phyloP scores from a whole-genome alignment of 2,113 vertebrate genomes.

The Pterocles burchelli region DNA sequence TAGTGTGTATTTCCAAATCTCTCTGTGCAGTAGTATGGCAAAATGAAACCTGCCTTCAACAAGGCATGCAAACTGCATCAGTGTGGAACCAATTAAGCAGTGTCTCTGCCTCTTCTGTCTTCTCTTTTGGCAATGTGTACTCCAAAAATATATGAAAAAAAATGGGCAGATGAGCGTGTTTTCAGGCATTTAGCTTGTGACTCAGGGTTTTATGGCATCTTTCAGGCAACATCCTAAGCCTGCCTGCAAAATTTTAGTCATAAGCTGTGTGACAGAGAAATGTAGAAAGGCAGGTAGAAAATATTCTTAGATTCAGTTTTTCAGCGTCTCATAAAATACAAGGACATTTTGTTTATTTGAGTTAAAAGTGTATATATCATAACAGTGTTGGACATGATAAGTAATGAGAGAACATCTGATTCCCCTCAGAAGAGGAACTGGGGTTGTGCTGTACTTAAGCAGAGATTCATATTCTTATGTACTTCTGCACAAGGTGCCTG shows the following conservation, averaged over 20 bases:
- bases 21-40: background rate
- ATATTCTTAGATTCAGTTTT: background rate
- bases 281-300: background rate
- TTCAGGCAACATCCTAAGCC: background rate
- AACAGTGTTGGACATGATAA: background rate
- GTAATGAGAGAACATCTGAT: background rate
- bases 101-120: background rate
- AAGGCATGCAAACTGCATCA: fast-evolving
- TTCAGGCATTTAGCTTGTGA: background rate
- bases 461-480: background rate
- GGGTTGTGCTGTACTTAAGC: background rate
- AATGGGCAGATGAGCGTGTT: background rate
- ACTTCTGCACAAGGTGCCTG: background rate
- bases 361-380: background rate
- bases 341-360: background rate
- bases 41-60: background rate
- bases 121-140: background rate
- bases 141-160: background rate
- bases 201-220: background rate
- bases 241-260: background rate
- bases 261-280: background rate
- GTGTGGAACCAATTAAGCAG: background rate
- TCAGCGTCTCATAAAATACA: background rate
- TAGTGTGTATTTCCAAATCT: background rate
- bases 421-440: background rate